These are phyloP conservation scores for Pseudomugil gertrudae DNA, from an alignment of 2,797 vertebrate species.

Conservation along the genomic window DNA sequence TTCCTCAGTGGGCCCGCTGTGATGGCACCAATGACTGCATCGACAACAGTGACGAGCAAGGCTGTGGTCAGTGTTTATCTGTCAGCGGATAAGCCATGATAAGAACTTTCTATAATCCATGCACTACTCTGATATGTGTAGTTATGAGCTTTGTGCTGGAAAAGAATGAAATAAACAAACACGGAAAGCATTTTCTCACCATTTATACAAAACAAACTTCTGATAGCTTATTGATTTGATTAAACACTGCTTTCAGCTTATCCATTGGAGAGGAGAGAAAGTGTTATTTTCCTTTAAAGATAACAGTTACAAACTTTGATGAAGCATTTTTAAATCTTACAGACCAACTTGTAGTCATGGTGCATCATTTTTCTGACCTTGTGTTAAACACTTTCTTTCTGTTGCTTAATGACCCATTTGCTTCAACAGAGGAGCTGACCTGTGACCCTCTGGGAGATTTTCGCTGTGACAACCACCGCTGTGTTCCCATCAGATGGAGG, in stretches of 20 bases:
- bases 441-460: conserved; percentile 80
- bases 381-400: conserved; percentile 4
- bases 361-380: not conserved
- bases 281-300: not conserved
- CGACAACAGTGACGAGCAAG: conserved; percentile 80
- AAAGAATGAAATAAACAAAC: not conserved
- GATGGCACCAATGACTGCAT: conserved; percentile 78
- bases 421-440: conserved; percentile 70
- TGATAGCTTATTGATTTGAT: too few relatives aligned
- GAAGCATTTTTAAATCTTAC: not conserved
- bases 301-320: not conserved
- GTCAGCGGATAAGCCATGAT: not conserved
- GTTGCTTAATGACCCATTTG: conserved; percentile 3
- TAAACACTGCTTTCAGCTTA: not conserved
- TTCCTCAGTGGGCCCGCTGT: conserved; percentile 79
- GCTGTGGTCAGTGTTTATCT: conserved; percentile 71
- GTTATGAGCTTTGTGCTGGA: not conserved
- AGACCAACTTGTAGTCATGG: not conserved
- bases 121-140: not conserved
- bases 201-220: not conserved
- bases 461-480: conserved; percentile 79
- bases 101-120: not conserved
- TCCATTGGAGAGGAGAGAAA: not conserved
- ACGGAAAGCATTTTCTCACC: not conserved
- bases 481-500: conserved; percentile 76